Conservation (phyloP, 2,888 invertebrate genomes). For the Drosophila paramelanica region DNA sequence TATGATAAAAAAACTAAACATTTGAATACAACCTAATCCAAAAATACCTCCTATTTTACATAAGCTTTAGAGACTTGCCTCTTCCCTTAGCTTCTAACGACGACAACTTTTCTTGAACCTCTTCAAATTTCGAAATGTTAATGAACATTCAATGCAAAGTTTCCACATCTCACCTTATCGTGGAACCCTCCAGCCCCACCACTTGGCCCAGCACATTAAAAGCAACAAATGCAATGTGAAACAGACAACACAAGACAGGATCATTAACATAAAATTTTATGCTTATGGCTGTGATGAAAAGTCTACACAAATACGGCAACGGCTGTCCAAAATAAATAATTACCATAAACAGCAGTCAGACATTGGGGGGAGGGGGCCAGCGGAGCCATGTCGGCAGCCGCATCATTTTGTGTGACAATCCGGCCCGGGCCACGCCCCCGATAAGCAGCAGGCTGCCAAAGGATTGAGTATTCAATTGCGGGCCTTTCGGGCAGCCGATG, state of each 20-base stretch:
- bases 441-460: slow-evolving; percentile 27
- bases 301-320: slow-evolving; percentile 62
- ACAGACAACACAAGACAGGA: slow-evolving; percentile 59
- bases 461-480: slow-evolving; percentile 32
- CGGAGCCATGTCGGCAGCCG: slow-evolving; percentile 36
- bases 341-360: slow-evolving; percentile 73
- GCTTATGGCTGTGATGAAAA: slow-evolving; percentile 74
- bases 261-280: slow-evolving; percentile 79
- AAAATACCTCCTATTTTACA: no score
- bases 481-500: slow-evolving; percentile 53
- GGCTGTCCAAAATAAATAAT: slow-evolving; percentile 78
- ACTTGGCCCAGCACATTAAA: slow-evolving; percentile 21
- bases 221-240: slow-evolving; percentile 58
- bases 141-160: slow-evolving; percentile 10
- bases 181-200: background rate
- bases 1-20: no score
- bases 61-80: no score
- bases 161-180: slow-evolving; percentile 23
- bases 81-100: background rate
- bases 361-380: background rate
- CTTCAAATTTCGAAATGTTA: background rate
- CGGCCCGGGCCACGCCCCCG: slow-evolving; percentile 19
- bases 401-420: slow-evolving; percentile 40
- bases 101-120: background rate
- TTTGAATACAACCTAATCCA: no score